Conservation (phyloP, 2,888 invertebrate genomes). For the Marronus borbonicus region DNA sequence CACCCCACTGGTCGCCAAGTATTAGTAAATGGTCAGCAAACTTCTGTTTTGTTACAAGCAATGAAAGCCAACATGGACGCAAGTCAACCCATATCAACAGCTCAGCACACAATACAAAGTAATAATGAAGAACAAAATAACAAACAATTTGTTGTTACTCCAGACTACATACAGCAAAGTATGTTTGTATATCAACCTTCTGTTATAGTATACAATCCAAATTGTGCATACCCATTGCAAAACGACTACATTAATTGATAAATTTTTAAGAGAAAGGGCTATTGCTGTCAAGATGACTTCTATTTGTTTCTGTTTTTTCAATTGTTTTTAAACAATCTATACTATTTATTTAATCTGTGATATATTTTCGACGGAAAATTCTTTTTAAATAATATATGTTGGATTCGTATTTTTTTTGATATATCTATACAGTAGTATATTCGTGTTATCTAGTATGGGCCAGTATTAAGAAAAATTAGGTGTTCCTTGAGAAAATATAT, state of each 20-base stretch:
- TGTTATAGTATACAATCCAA: slow-evolving; percentile 70
- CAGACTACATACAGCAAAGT: slow-evolving; percentile 96
- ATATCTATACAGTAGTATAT: slow-evolving; percentile 17
- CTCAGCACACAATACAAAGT: slow-evolving; percentile 50
- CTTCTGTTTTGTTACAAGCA: slow-evolving; percentile 66
- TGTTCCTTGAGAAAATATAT: slow-evolving; percentile 18
- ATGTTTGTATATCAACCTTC: slow-evolving; percentile 73
- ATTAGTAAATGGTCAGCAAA: slow-evolving; percentile 67
- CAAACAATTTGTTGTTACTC: slow-evolving; percentile 87
- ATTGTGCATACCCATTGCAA: slow-evolving; percentile 70
- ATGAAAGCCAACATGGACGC: slow-evolving; percentile 66
- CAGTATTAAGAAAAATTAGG: slow-evolving; percentile 45
- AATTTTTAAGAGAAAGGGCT: slow-evolving; percentile 47
- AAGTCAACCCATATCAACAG: slow-evolving; percentile 53
- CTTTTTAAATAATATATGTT: slow-evolving; percentile 1
- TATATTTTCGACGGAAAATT: slow-evolving; percentile 35
- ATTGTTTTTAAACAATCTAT: slow-evolving; percentile 24
- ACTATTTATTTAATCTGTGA: slow-evolving; percentile 44
- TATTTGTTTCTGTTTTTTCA: slow-evolving; percentile 10
- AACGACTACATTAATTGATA: slow-evolving; percentile 64
- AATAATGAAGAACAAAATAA: slow-evolving; percentile 68
- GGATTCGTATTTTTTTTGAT: background rate
- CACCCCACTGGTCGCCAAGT: slow-evolving; percentile 60
- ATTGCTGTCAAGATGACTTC: slow-evolving; percentile 31
- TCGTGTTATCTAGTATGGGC: slow-evolving; percentile 33